Evolutionary conservation across 2,888 invertebrate genomes (phyloP).

Genomic region (Coremacera marginata): DNA sequence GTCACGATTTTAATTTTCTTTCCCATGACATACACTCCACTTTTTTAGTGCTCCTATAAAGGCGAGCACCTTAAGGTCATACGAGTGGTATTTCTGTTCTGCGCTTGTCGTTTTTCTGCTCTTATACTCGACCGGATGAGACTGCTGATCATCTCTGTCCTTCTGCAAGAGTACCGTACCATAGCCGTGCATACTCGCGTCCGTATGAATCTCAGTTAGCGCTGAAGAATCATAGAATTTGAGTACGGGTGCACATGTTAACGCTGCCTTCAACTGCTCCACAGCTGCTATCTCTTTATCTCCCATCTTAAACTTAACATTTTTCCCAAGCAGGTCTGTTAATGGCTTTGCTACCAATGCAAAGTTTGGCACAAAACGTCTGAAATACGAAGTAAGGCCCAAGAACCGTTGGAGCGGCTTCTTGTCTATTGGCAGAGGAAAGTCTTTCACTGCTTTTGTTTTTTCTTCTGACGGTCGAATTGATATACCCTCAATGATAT

Average conservation of each 20-base stretch:
- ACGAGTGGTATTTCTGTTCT: no score
- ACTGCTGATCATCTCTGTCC: no score
- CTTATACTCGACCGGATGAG: no score
- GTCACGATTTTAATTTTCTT: no score
- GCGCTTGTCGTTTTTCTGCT: no score
- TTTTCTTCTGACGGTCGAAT: no score
- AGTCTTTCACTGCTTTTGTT: no score
- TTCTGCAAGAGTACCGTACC: no score
- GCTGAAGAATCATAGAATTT: background rate
- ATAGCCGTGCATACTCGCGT: background rate
- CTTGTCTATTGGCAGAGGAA: slow-evolving; percentile 34
- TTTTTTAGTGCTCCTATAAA: no score
- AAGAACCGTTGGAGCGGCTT: slow-evolving; percentile 37
- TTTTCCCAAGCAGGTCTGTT: slow-evolving; percentile 35
- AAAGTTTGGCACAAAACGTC: slow-evolving; percentile 39
- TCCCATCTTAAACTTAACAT: slow-evolving; percentile 43
- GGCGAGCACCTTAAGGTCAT: no score
- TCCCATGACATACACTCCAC: no score
- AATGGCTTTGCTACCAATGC: slow-evolving; percentile 40
- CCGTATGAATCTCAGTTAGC: background rate
- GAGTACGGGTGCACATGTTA: background rate
- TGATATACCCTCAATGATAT: no score
- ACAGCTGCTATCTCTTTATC: background rate
- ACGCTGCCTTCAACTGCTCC: background rate
- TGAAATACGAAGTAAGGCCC: slow-evolving; percentile 46